phyloP scores from a whole-genome alignment of 1,140 invertebrate genomes.

The Riptortus pedestris region DNA sequence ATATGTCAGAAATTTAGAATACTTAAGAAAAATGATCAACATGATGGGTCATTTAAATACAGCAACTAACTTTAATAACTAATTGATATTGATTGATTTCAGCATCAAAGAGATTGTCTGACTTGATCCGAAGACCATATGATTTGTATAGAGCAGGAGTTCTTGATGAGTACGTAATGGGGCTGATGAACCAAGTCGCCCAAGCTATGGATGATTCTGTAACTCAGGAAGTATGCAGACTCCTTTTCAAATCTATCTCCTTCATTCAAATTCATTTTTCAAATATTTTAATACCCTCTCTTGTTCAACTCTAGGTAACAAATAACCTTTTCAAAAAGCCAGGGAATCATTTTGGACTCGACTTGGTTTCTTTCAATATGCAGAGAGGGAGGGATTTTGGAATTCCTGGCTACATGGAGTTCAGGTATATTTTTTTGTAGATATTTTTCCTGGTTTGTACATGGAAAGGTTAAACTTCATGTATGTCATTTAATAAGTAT shows the following conservation, averaged over 20 bases:
- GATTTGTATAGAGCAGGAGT: constrained; percentile 83
- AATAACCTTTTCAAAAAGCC: constrained; percentile 86
- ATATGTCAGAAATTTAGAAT: too few relatives aligned
- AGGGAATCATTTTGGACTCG: constrained; percentile 74
- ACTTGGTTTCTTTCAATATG: constrained; percentile 89
- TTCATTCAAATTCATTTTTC: background rate
- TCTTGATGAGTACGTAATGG: constrained; percentile 85
- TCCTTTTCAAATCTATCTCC: background rate
- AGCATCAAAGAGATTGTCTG: constrained; percentile 81
- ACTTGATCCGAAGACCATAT: constrained; percentile 76
- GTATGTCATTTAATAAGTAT: too few relatives aligned
- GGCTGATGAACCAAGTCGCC: constrained; percentile 85
- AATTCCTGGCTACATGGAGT: constrained; percentile 85
- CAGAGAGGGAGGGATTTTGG: constrained; percentile 86
- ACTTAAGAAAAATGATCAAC: too few relatives aligned
- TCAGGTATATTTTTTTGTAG: constrained; percentile 41
- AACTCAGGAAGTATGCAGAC: constrained; percentile 61
- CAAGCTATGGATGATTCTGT: constrained; percentile 92
- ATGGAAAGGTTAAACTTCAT: too few relatives aligned
- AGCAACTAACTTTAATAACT: too few relatives aligned
- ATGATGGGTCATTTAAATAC: too few relatives aligned
- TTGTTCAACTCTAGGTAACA: constrained; percentile 48
- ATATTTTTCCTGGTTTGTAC: background rate
- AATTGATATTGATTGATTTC: too few relatives aligned
- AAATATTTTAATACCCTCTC: too few relatives aligned